phyloP scores from a whole-genome alignment of 2,888 invertebrate species.

The Noctua fimbriata region DNA sequence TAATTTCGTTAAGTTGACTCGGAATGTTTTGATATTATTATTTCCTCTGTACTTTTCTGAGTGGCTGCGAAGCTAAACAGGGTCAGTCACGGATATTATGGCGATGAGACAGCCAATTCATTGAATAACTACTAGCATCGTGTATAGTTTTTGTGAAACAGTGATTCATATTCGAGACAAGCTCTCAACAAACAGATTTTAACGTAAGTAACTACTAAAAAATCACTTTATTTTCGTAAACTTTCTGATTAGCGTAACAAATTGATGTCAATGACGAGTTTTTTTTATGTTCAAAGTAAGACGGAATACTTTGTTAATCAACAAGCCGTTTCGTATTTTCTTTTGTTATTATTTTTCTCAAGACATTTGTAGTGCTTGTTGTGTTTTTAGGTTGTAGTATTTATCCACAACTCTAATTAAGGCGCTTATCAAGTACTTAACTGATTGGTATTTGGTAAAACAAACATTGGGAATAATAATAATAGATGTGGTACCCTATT shows the following conservation, averaged over 20 bases:
- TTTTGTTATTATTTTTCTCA: neutral
- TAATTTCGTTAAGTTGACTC: constrained; percentile 8
- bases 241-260: constrained; percentile 15
- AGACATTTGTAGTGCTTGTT: neutral
- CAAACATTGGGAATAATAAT: neutral
- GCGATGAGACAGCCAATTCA: constrained; percentile 60
- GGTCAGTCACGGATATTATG: constrained; percentile 30
- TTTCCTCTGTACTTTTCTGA: neutral
- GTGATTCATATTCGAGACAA: constrained; percentile 58
- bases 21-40: constrained; percentile 13
- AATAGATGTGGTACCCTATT: neutral
- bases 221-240: constrained; percentile 4
- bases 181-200: constrained; percentile 1
- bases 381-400: constrained; percentile 2
- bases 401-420: neutral
- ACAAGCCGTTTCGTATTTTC: neutral
- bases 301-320: constrained; percentile 33
- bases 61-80: constrained; percentile 27
- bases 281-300: constrained; percentile 28
- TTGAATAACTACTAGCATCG: constrained; percentile 49
- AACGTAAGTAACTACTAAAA: constrained; percentile 41
- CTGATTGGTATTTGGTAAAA: neutral
- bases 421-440: neutral
- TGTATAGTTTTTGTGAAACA: constrained; percentile 55
- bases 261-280: constrained; percentile 56